Evolutionary conservation across 2,888 invertebrate genomes (phyloP).

Genomic region (Onchidella celtica): DNA sequence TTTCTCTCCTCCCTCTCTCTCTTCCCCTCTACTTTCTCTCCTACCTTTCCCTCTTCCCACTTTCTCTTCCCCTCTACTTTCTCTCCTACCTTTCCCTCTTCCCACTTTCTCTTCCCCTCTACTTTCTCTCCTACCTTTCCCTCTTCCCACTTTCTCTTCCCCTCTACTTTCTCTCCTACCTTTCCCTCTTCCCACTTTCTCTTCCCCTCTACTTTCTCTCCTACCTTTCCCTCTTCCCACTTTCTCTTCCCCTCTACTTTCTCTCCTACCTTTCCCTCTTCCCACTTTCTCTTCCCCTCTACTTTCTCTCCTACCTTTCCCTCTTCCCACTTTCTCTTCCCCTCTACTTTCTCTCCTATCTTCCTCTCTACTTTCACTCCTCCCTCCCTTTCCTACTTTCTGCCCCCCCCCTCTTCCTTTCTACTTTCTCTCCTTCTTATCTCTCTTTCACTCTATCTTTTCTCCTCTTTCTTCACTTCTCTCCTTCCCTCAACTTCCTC

Average conservation of each 20-base stretch:
- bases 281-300: neutral
- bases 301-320: conserved; percentile 20
- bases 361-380: conserved; percentile 19
- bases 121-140: neutral
- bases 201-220: neutral
- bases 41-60: neutral
- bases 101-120: conserved; percentile 1
- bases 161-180: neutral
- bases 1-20: neutral
- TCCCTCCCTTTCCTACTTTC: conserved; percentile 22
- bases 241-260: neutral
- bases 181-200: neutral
- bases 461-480: neutral
- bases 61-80: neutral
- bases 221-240: neutral
- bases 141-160: neutral
- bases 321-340: conserved; percentile 19
- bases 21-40: neutral
- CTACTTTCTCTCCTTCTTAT: neutral
- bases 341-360: conserved; percentile 3
- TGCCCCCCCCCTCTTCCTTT: neutral
- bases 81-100: neutral
- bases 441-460: neutral
- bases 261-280: conserved; percentile 20
- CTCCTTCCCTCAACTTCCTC: neutral